Conservation (phyloP, 2,797 vertebrate species). For the Melanogrammus aeglefinus region DNA sequence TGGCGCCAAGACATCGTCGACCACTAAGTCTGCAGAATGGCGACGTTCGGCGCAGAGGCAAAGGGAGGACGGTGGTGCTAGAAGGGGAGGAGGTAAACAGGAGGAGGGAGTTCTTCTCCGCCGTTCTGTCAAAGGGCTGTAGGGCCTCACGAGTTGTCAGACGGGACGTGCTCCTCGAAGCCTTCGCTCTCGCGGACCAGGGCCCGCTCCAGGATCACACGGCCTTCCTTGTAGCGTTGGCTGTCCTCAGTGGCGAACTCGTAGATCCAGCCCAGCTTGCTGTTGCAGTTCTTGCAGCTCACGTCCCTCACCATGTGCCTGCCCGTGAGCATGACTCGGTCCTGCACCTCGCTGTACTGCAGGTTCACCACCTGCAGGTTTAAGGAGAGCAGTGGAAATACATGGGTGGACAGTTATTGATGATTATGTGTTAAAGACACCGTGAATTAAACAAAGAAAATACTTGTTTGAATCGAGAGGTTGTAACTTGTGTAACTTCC, state of each 20-base stretch:
- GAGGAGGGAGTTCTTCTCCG: slow-evolving; percentile 21
- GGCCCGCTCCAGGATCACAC: slow-evolving; percentile 93
- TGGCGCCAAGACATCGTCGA: neutral
- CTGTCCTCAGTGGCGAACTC: slow-evolving; percentile 97
- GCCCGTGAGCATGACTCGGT: slow-evolving; percentile 97
- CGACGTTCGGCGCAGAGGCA: neutral
- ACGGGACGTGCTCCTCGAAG: slow-evolving; percentile 95
- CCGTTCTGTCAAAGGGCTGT: neutral
- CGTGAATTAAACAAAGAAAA: no score
- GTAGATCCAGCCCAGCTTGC: slow-evolving; percentile 97
- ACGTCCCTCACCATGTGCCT: slow-evolving; percentile 97
- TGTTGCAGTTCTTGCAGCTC: slow-evolving; percentile 99
- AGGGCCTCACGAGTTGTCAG: slow-evolving; percentile 87
- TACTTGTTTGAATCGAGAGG: neutral
- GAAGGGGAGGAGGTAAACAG: slow-evolving; percentile 19
- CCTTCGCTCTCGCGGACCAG: slow-evolving; percentile 96
- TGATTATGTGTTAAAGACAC: neutral
- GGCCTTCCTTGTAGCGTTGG: slow-evolving; percentile 96
- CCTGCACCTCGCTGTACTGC: slow-evolving; percentile 96
- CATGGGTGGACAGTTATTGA: no score
- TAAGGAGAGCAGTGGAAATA: no score
- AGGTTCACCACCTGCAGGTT: slow-evolving; percentile 91
- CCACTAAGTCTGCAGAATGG: neutral
- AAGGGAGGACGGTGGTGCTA: neutral
- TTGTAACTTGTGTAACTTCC: neutral